Evolutionary conservation across 2,797 vertebrate species (phyloP), one percentile per base, ranked within the genome.

Genomic region (Pempheris klunzingeri): DNA sequence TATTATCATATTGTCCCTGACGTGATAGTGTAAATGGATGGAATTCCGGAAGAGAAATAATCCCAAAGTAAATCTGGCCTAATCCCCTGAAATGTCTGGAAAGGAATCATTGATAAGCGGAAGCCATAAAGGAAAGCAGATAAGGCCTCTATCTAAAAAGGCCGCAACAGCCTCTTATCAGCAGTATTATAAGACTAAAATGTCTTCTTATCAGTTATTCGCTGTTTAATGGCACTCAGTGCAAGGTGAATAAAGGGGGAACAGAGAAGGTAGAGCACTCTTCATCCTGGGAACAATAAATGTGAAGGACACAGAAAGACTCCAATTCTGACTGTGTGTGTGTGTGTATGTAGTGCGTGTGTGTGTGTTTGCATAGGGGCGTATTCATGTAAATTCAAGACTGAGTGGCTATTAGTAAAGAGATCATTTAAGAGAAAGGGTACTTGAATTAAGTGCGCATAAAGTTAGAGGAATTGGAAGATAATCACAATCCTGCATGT

Each of bases 11-110:
- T 83, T 57, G 55, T 80, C 53, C 75, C 68, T 61, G 77, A 86
- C 81, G 64, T 80, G 68, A 92, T 73, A 52, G 53, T 66, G 72
- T 69, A 85, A 90, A 87, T 0, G 15, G 62, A 69, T 64, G 70
- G 78, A 75, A 88, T 87, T 81, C 79, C 43, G 30, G 66, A 73
- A 78, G 84, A 80, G 68, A 77, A 78, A 79, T 85, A 86, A 90
- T 88, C 77, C 71, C 12, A 60, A 67, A 81, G 64, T 83, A 84
- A 93, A 93, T 91, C 90, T 84, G 60, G 52, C 65, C 65, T 86
- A 89, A 93, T 91, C 89, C 87, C 54, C 78, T 84, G 52, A 82
- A 91, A 90, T 78, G 87, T 82, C 87, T 89, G 78, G 73, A 88
- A 87, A 86, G 75, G 66, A 86, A 90, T 84, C 81, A 59, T 67